Base-by-base conservation (phyloP, 2,797 vertebrate species). In the Novumbra hubbsi region DNA sequence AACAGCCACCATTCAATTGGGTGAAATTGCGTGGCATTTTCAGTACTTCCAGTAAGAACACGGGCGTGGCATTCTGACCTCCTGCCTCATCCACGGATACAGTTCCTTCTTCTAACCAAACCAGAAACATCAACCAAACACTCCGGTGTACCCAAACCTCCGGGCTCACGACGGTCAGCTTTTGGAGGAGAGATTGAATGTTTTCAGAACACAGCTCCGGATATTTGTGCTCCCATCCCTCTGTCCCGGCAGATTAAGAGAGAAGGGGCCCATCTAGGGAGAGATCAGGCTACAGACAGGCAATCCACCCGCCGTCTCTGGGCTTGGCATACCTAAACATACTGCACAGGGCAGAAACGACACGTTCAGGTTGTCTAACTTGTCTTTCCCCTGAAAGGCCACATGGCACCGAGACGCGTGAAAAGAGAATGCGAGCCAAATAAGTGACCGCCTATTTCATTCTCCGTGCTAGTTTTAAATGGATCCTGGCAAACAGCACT, bases 191-290 rank as follows among this genome's bases (percentile, higher is more conserved):
- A 62, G 78, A 75, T 78, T 41, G 48, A 72, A 80, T 78, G 62
- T 78, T 73, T 73, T 82, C 70, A 62, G 73, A 75, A 72, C 78
- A 80, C 50, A 73, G 69, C 19, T 65, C 64, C 70, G 48, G 60
- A 50, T 63, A 78, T 69, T 78, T 72, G 72, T 79, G 78, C 84
- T 82, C 79, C 68, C 69, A 45, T 81, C 79, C 68, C 60, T 82
- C 57, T 66, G 66, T 71, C 4, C 4, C 24, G 73, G 76, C 75
- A 77, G 82, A 84, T 52, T 65, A 32, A n/a, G 3, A n/a, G 28
- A n/a, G 81, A 70, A 68, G 49, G 7, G 14, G 67, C 45, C 50
- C n/a, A 5, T 70, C 52, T 55, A 30, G 49, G 72, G 60, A 52
- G 70, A 28, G 45, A 80, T 78, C 57, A 76, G 64, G 65, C 50